Evolutionary conservation across 2,797 vertebrate species (phyloP).

Genomic region (Caiman crocodilus): DNA sequence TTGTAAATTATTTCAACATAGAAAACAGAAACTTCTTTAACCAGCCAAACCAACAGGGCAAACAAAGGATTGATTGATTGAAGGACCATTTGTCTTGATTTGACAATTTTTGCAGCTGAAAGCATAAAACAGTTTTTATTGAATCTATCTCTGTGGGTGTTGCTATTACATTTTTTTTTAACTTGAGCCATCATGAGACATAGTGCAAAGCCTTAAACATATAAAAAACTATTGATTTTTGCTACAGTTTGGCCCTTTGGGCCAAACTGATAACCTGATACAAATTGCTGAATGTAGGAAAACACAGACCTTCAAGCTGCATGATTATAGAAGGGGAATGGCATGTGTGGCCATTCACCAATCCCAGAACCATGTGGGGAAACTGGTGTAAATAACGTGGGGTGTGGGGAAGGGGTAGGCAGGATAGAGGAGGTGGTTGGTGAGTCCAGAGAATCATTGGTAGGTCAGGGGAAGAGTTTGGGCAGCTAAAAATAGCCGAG

Average conservation of each 20-base stretch:
- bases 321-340: too few species aligned
- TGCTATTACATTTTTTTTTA: background rate
- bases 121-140: background rate
- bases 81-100: slow-evolving; percentile 21
- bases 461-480: too few species aligned
- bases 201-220: background rate
- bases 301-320: background rate
- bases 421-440: too few species aligned
- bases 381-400: too few species aligned
- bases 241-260: background rate
- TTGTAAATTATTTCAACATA: background rate
- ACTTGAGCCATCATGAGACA: background rate
- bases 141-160: background rate
- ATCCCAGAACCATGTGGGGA: too few species aligned
- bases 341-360: too few species aligned
- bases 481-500: too few species aligned
- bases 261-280: background rate
- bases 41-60: background rate
- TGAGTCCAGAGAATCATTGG: too few species aligned
- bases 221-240: background rate
- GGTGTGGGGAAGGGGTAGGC: too few species aligned
- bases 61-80: background rate
- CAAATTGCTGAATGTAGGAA: background rate
- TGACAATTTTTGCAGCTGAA: background rate
- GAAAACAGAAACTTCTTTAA: background rate